These are phyloP conservation scores for Caenorhabditis briggsae DNA, from an alignment of 1,140 invertebrate genomes.

Conservation along the genomic window DNA sequence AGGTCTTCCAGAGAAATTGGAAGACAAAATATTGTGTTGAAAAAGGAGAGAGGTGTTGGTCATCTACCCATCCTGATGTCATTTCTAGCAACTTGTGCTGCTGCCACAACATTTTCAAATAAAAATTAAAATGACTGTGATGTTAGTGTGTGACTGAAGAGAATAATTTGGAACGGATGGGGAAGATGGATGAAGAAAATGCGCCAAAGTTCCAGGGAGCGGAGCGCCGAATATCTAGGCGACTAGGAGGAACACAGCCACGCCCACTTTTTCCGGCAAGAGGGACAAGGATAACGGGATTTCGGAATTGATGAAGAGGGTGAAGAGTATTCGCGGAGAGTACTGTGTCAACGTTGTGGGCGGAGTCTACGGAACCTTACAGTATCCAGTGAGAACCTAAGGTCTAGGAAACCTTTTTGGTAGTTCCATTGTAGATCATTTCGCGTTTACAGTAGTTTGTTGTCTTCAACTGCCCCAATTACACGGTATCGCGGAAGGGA, in stretches of 20 bases:
- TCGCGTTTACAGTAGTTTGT: too few relatives aligned
- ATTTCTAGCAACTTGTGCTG: conserved; percentile 52
- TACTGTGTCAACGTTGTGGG: not conserved
- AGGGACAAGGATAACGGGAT: conserved; percentile 36
- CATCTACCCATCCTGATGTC: conserved; percentile 27
- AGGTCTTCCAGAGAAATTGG: not conserved
- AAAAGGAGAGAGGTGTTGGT: conserved; percentile 10
- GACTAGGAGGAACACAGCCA: not conserved
- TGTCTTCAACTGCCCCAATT: too few relatives aligned
- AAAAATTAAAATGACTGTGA: not conserved
- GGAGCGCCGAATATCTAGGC: not conserved
- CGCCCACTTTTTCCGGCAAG: not conserved
- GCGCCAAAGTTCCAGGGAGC: too few relatives aligned
- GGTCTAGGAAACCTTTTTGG: too few relatives aligned
- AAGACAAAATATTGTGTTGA: not conserved
- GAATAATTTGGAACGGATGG: not conserved
- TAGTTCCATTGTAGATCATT: too few relatives aligned
- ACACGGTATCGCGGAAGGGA: too few relatives aligned
- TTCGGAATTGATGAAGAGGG: not conserved
- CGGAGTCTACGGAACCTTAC: not conserved
- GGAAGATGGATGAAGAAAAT: too few relatives aligned
- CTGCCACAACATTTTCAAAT: conserved; percentile 5
- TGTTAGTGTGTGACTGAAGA: not conserved
- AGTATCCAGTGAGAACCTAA: too few relatives aligned
- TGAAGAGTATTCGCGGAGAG: not conserved